phyloP scores from a whole-genome alignment of 2,888 invertebrate species.

The Eremobia ochroleuca region DNA sequence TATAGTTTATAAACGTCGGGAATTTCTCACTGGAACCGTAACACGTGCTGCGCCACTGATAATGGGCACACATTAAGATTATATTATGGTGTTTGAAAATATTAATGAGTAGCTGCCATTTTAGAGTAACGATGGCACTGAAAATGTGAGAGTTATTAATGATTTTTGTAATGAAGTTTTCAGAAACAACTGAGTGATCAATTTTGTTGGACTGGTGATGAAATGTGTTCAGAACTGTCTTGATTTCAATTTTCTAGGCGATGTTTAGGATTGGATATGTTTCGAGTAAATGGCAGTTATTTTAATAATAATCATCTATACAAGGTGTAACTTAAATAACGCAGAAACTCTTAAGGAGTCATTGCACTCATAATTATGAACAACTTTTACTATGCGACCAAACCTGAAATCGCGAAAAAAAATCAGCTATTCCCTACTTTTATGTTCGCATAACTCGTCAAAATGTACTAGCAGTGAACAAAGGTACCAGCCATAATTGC shows the following conservation, averaged over 20 bases:
- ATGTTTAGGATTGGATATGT: neutral
- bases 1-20: slow-evolving; percentile 83
- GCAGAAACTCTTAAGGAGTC: no score
- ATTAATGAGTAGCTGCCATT: slow-evolving; percentile 83
- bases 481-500: neutral
- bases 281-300: neutral
- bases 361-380: no score
- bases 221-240: slow-evolving; percentile 19
- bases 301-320: neutral
- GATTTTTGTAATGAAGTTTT: slow-evolving; percentile 76
- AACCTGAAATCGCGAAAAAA: no score
- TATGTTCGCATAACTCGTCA: no score
- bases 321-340: no score
- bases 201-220: slow-evolving; percentile 42
- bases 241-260: neutral
- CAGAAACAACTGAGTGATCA: slow-evolving; percentile 53
- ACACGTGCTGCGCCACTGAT: slow-evolving; percentile 83
- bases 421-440: no score
- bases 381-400: no score
- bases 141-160: slow-evolving; percentile 77
- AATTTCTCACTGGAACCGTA: slow-evolving; percentile 78
- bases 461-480: no score
- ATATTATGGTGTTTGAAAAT: slow-evolving; percentile 83
- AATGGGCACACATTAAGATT: slow-evolving; percentile 89
- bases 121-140: slow-evolving; percentile 80